Conservation (phyloP, 2,888 invertebrate species). For the Drosophila emarginata region DNA sequence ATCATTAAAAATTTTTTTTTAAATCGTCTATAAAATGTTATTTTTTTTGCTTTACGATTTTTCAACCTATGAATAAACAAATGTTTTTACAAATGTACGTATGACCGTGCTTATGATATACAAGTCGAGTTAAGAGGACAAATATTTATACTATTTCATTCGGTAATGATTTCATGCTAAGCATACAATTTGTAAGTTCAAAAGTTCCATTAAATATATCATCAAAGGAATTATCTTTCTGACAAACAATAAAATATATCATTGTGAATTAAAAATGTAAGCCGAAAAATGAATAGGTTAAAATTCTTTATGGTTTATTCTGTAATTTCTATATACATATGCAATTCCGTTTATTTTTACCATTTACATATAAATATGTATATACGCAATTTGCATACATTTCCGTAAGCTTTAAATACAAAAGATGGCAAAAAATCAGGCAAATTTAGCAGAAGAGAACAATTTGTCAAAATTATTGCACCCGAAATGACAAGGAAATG, state of each 20-base stretch:
- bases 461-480: slow-evolving; percentile 74
- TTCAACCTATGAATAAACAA: too few relatives aligned
- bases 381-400: slow-evolving; percentile 43
- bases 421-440: neutral
- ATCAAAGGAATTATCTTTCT: neutral
- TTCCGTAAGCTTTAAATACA: slow-evolving; percentile 13
- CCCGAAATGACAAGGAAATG: slow-evolving; percentile 65
- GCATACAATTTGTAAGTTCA: neutral
- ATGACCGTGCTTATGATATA: too few relatives aligned
- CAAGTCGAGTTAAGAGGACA: too few relatives aligned
- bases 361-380: slow-evolving; percentile 39
- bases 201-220: neutral
- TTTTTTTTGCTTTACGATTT: too few relatives aligned
- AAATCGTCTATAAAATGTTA: too few relatives aligned
- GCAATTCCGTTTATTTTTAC: slow-evolving; percentile 38
- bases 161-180: too few relatives aligned
- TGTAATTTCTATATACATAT: slow-evolving; percentile 27
- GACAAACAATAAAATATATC: neutral
- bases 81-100: too few relatives aligned
- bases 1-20: too few relatives aligned
- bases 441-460: slow-evolving; percentile 46
- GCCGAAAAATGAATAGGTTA: neutral
- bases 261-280: neutral
- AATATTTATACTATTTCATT: too few relatives aligned
- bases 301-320: neutral